Base-by-base conservation (phyloP, 2,888 invertebrate species). In the Acronicta alni region DNA sequence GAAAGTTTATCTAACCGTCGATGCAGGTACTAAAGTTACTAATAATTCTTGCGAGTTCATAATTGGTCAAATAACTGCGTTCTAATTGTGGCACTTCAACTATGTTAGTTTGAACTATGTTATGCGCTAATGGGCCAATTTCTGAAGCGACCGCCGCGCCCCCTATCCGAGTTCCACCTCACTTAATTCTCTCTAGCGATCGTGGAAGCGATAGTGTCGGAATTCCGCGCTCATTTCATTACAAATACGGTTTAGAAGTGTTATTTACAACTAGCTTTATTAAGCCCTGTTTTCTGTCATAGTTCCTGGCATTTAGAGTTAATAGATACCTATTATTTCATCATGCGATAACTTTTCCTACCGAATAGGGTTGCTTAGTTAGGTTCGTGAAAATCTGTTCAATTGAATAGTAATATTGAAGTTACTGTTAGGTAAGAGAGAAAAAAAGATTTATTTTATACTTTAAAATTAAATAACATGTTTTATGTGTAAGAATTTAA, bases 181-280 rank as follows among this genome's bases (percentile, higher is more conserved):
- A 48, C 43, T 53, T 41, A 23, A 41, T n/a, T 63, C 23, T 48
- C 32, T 35, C 41, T 51, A 38, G 26, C 39, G 68, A 60, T 63
- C 53, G 44, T 18, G 17, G 23, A 54, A 37, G 26, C 43, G 60
- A 76, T 67, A 68, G 47, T 48, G 37, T 59, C 54, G 37, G 43
- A 20, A 57, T 67, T 57, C 63, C 58, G 15, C 41, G 20, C 30
- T 55, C 15, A 49, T 53, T 72, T 46, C 57, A 26, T 49, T 53
- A 32, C 39, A 18, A 63, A 37, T 39, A 37, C 37, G 43, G 39
- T 15, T 41, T 66, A 15, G 14, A 12, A 35, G 20, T 45, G 20
- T 17, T 48, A 65, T 48, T 52, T 52, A 56, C 44, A 56, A 38
- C 30, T 14, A 39, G 23, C 18, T 41, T n/a, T 46, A 70, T 35